Evolutionary conservation across 1,140 invertebrate species (phyloP).

Genomic region (Mercenaria mercenaria): DNA sequence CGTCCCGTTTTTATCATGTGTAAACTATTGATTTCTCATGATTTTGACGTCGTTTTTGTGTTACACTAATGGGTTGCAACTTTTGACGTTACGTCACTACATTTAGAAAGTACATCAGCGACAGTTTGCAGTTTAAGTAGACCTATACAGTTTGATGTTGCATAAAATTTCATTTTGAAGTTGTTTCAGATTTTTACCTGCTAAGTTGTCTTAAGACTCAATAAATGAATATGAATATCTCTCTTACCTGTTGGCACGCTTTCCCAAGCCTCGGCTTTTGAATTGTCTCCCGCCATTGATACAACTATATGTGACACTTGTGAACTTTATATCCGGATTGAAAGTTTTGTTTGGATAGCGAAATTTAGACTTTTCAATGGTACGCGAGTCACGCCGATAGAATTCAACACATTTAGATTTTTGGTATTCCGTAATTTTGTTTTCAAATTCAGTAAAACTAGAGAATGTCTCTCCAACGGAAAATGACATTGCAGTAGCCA

Average conservation of each 20-base stretch:
- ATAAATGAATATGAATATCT: too few species aligned
- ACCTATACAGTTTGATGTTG: too few species aligned
- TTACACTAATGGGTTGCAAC: too few species aligned
- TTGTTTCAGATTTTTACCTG: too few species aligned
- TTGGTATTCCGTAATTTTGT: not conserved
- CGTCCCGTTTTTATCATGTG: too few species aligned
- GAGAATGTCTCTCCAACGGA: not conserved
- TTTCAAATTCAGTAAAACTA: not conserved
- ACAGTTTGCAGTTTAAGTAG: too few species aligned
- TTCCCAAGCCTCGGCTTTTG: not conserved
- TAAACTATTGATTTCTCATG: too few species aligned
- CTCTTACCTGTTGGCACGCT: not conserved
- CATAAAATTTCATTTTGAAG: too few species aligned
- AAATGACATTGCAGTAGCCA: not conserved
- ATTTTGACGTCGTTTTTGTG: too few species aligned
- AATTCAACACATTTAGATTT: constrained; percentile 5
- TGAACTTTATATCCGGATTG: not conserved
- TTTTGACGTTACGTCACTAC: too few species aligned
- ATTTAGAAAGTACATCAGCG: too few species aligned
- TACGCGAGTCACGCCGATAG: constrained; percentile 2
- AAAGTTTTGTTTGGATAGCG: constrained; percentile 16
- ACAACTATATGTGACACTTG: not conserved
- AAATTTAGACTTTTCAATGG: not conserved
- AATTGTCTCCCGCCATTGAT: constrained; percentile 9
- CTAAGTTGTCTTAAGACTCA: too few species aligned